Base-by-base conservation (phyloP, 2,888 invertebrate species). In the Octonoba sinensis region DNA sequence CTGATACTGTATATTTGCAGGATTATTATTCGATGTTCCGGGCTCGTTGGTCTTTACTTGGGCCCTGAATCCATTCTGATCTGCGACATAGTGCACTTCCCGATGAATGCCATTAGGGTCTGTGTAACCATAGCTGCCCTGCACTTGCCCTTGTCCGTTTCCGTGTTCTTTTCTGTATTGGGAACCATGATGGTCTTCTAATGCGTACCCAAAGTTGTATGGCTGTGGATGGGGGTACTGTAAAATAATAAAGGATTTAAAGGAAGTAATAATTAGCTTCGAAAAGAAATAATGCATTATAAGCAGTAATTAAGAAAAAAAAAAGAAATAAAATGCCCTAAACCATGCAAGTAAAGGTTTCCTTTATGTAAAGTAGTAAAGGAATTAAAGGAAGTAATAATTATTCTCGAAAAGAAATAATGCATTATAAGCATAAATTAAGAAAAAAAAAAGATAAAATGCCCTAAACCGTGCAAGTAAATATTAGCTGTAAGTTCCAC, bases 1-100 rank as follows among this genome's bases (percentile, higher is more conserved):
- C 36, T 36, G 36, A 36, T 36, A 36, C 36, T 36, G 36, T 36
- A 36, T 36, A 11, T 36, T 36, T 8, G 78, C 78, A 12, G 78
- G 78, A 24, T 64, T 78, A 22, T 78, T 64, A 15, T 56, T 56
- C 16, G 78, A 64, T 15, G 78, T 78, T 15, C 78, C 79, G 3
- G 77, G 77, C 15, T 75, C 75, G 51, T 75, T 75, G 36, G 75
- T 67, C 36, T 75, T 66, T 11, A 75, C 60, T 3, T 66, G 24
- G 20, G 75, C 75, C n/a, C 75, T 66, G 60, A 75, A 75, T 15
- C 75, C 75, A 18, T 36, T 60, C 1, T 67, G 67, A 67, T 75
- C 75, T n/a, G 75, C 75, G 0, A 75, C 75, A 57, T 75, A 75
- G 44, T 75, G n/a, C 15, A 75, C 75, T 49, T 75, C 49, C 15